A percentile compares a stretch with the other conserved stretches of the same genome.
These are phyloP conservation scores for Xestia c-nigrum DNA, from an alignment of 2,888 invertebrate species.

Conservation along the genomic window DNA sequence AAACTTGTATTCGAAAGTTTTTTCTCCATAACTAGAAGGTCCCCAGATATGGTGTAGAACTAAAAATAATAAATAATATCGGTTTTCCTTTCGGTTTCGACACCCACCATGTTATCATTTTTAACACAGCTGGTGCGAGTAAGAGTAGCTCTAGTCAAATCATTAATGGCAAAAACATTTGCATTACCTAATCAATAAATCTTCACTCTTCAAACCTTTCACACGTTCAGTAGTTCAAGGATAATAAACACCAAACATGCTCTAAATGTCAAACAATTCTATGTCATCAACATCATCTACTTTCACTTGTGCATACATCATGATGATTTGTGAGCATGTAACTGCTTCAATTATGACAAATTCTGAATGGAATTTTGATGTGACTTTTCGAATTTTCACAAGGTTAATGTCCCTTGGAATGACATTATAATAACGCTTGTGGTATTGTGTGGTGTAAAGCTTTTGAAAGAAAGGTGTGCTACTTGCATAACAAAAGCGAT, in stretches of 20 bases:
- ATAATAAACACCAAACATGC: constrained; percentile 6
- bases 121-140: background rate
- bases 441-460: constrained; percentile 6
- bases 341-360: constrained; percentile 38
- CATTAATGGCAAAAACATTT: background rate
- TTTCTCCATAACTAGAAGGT: background rate
- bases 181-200: background rate
- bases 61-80: background rate
- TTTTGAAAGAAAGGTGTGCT: background rate
- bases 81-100: background rate
- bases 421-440: constrained; percentile 33
- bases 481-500: background rate
- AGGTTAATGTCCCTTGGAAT: constrained; percentile 41
- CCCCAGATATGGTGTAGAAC: background rate
- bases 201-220: background rate
- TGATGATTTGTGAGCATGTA: constrained; percentile 22
- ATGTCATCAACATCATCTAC: constrained; percentile 14
- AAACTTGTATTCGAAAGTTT: too few species aligned
- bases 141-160: background rate
- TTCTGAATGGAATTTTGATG: constrained; percentile 45
- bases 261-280: background rate
- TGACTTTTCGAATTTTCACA: constrained; percentile 53
- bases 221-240: constrained; percentile 31
- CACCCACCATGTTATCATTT: background rate
- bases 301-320: constrained; percentile 27